Evolutionary conservation across 2,113 vertebrate genomes (phyloP).

Genomic region (Mobula hypostoma): DNA sequence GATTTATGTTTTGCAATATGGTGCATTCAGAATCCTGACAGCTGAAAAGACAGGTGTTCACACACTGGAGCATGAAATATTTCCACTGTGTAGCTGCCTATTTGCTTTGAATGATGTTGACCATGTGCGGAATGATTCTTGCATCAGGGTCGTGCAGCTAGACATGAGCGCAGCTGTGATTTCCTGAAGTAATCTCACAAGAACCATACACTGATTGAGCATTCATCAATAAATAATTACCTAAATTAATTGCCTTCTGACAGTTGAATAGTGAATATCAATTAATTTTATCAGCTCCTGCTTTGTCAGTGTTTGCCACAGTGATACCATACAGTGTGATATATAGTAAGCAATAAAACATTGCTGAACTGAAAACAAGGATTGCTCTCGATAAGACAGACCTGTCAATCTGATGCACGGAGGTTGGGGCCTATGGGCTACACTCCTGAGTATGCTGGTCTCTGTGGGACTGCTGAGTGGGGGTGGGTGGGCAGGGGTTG

Average conservation of each 20-base stretch:
- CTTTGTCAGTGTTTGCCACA: neutral
- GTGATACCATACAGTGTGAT: neutral
- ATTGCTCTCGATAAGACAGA: neutral
- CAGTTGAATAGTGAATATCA: slow-evolving; percentile 22
- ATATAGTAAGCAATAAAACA: neutral
- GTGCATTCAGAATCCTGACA: neutral
- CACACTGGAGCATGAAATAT: neutral
- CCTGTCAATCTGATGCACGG: neutral
- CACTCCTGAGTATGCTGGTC: too few species aligned
- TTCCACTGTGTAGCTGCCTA: neutral
- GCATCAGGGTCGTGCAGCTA: slow-evolving; percentile 14
- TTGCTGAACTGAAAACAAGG: neutral
- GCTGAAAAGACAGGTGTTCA: neutral
- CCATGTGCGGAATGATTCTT: slow-evolving; percentile 11
- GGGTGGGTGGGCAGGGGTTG: too few species aligned
- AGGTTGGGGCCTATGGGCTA: too few species aligned
- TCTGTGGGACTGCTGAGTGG: too few species aligned
- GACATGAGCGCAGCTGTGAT: neutral
- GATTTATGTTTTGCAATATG: neutral
- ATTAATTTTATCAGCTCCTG: slow-evolving; percentile 23
- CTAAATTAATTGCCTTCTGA: slow-evolving; percentile 34
- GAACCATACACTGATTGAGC: neutral
- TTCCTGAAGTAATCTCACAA: neutral
- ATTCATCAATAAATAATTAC: slow-evolving; percentile 35
- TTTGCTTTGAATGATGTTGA: neutral